A percentile compares a stretch with the other conserved stretches of the same genome.
These are phyloP conservation scores for Amaurobius ferox DNA, from an alignment of 2,888 invertebrate genomes.

Conservation along the genomic window DNA sequence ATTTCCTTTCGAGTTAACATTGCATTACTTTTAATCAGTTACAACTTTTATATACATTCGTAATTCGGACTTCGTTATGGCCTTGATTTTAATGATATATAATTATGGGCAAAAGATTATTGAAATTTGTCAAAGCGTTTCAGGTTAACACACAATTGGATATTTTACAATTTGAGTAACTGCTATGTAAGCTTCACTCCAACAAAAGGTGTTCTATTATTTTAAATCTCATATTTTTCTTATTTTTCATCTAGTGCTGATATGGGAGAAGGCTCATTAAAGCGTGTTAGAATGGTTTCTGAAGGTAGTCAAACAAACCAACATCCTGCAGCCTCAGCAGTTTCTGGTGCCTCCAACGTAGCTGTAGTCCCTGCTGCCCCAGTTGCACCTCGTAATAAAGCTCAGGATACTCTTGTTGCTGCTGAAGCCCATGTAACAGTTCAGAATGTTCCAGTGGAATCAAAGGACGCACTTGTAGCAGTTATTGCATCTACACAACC, in stretches of 20 bases:
- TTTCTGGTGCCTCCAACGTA: conserved; percentile 37
- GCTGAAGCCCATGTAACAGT: conserved; percentile 23
- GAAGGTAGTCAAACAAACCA: conserved; percentile 70
- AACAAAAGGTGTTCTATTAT: too few species aligned
- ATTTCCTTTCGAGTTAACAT: too few species aligned
- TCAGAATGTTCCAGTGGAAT: conserved; percentile 23
- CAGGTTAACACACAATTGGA: too few species aligned
- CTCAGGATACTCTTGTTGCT: conserved; percentile 17
- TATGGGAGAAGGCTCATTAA: not conserved
- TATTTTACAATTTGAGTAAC: too few species aligned
- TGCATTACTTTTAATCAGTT: too few species aligned
- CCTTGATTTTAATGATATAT: too few species aligned
- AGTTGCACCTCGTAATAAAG: conserved; percentile 12
- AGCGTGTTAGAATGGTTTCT: conserved; percentile 61
- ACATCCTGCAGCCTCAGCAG: conserved; percentile 29
- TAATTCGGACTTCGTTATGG: too few species aligned
- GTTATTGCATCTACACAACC: not conserved
- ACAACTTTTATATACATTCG: too few species aligned
- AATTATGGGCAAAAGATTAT: too few species aligned
- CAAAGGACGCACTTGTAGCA: conserved; percentile 24
- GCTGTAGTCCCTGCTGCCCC: conserved; percentile 59
- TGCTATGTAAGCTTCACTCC: too few species aligned
- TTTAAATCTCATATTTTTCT: too few species aligned
- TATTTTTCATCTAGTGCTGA: not conserved
- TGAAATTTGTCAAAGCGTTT: too few species aligned